Percentiles rank a stretch among this genome's conserved stretches.
These are phyloP conservation scores for Cephalopachus bancanus DNA, from an alignment of 2,797 vertebrate species.

Conservation along the genomic window DNA sequence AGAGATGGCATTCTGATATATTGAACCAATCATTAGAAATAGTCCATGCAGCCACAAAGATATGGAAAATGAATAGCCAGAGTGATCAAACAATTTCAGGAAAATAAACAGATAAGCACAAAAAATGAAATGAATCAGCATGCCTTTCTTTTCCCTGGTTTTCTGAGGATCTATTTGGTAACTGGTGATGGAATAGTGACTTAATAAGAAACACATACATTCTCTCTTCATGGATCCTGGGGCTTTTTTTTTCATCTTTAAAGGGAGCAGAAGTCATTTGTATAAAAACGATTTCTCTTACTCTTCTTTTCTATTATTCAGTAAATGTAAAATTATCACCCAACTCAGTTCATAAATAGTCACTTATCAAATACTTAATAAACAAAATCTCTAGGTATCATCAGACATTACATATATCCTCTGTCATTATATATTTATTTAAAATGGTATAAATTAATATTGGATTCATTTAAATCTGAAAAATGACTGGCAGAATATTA, in stretches of 20 bases:
- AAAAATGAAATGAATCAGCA: slow-evolving; percentile 55
- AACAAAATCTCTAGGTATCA: slow-evolving; percentile 51
- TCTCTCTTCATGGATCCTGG: not conserved
- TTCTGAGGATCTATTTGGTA: not conserved
- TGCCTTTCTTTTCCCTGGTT: slow-evolving; percentile 21
- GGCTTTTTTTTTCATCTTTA: not conserved
- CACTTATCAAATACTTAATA: slow-evolving; percentile 48
- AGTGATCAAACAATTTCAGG: slow-evolving; percentile 64
- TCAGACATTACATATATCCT: not conserved
- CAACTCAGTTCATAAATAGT: not conserved
- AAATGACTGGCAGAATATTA: slow-evolving; percentile 42
- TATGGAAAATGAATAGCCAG: slow-evolving; percentile 67
- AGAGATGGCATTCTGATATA: slow-evolving; percentile 61
- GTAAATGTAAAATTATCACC: slow-evolving; percentile 44
- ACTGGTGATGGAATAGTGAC: not conserved
- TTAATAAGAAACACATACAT: slow-evolving; percentile 42
- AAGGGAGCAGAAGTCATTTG: not conserved
- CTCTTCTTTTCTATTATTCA: slow-evolving; percentile 12
- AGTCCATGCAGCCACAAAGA: slow-evolving; percentile 47
- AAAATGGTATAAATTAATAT: not conserved
- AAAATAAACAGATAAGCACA: slow-evolving; percentile 70
- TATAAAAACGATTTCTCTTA: not conserved
- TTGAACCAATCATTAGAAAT: slow-evolving; percentile 62
- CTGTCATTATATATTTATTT: not conserved
- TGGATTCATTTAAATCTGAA: slow-evolving; percentile 3